These are phyloP conservation scores for Phrynocephalus forsythii DNA, from an alignment of 2,797 vertebrate genomes.

Conservation along the genomic window DNA sequence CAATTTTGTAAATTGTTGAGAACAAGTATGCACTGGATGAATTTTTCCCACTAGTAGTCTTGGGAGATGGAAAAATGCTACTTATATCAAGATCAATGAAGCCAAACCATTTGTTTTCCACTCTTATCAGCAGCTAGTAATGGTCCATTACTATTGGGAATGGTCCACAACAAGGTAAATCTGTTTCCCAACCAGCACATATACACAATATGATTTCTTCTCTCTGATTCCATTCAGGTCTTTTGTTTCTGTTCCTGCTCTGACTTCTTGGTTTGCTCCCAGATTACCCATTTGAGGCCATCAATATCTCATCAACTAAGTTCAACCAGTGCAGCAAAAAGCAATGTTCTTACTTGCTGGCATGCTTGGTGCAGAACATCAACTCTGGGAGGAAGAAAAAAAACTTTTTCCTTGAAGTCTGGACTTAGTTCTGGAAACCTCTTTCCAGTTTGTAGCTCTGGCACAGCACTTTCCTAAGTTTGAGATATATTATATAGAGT, in stretches of 20 bases:
- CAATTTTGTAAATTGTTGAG: too few relatives aligned
- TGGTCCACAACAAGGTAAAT: too few relatives aligned
- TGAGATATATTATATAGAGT: neutral
- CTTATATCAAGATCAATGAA: too few relatives aligned
- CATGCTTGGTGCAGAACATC: slow-evolving; percentile 19
- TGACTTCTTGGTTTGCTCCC: neutral
- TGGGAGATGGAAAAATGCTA: too few relatives aligned
- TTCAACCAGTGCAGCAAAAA: neutral
- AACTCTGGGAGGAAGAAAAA: slow-evolving; percentile 17
- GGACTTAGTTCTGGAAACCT: slow-evolving; percentile 53
- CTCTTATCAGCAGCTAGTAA: too few relatives aligned
- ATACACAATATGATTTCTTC: neutral
- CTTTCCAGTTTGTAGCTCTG: slow-evolving; percentile 50
- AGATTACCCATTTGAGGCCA: rapidly evolving
- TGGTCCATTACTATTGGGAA: too few relatives aligned
- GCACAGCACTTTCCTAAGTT: slow-evolving; percentile 36
- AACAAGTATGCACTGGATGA: too few relatives aligned
- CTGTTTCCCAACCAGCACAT: neutral
- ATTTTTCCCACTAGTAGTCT: too few relatives aligned
- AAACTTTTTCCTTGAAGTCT: slow-evolving; percentile 19
- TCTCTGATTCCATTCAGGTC: neutral
- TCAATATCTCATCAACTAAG: slow-evolving; percentile 26
- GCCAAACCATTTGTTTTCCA: too few relatives aligned
- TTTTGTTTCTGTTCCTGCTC: slow-evolving; percentile 46
- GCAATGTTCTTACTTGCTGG: slow-evolving; percentile 25